Evolutionary conservation across 2,797 vertebrate genomes (phyloP), one percentile per base, ranked within the genome.

Genomic region (Sebastes alutus): DNA sequence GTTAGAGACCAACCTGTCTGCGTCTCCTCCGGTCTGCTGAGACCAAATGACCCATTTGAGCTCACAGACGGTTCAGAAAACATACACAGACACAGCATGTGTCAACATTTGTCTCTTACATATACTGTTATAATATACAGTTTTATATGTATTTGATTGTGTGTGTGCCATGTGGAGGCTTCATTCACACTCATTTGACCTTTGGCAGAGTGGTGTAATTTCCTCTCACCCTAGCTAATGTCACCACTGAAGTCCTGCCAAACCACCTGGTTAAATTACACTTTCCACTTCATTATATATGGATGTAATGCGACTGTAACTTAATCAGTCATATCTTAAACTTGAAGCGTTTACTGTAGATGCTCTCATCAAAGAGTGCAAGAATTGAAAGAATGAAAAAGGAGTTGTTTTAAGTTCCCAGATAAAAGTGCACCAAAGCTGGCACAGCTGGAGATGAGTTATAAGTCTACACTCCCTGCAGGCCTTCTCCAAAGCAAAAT

Each of bases 1-100:
- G 65, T 84, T 32, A 8, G 72, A 87, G 55, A 22, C 67, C 72
- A 68, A 80, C 77, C 38, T 73, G 88, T 89, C 71, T 88, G 64
- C 55, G 66, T 78, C 67, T 83, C 30, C 25, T 84, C 75, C 20
- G 71, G 91, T 92, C 88, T 89, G 86, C 75, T 84, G 77, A 75
- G 7, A 22, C 56, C 68, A 88, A 88, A 87, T 72, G 74, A 83
- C 18, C 81, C 82, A 65, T 81, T 42, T 78, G 32, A 89, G 30
- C 60, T 71, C 9, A 42, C 11, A 82, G 76, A 85, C 66, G 7
- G 35, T 25, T 62, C 29, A 72, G 11, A 75, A 85, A 72, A 86
- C 68, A 72, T 25, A 79, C 18, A 75, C 55, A 70, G 52, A 79
- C 12, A 52, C 35, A 38, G 46, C 86, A 90, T 95, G 56, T 56